Conservation (phyloP, 2,888 invertebrate species). For the Ornithoptera alexandrae region DNA sequence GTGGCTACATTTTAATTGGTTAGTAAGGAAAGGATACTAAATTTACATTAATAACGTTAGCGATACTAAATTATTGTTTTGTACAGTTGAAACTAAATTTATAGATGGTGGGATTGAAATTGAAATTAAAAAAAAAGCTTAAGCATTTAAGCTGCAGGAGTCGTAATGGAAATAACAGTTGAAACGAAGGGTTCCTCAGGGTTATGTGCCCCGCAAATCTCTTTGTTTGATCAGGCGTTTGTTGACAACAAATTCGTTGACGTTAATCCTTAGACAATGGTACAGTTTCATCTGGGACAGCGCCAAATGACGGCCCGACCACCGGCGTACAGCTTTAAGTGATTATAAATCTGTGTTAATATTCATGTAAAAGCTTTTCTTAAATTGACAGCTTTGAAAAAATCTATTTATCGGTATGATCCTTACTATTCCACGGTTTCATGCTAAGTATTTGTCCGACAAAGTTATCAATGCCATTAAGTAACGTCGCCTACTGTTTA, state of each 20-base stretch:
- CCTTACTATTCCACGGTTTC: background rate
- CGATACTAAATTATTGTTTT: background rate
- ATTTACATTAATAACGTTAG: conserved; percentile 55
- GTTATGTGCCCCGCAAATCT: conserved; percentile 61
- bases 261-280: conserved; percentile 77
- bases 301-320: conserved; percentile 53
- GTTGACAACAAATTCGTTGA: conserved; percentile 78
- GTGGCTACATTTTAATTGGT: conserved; percentile 68
- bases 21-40: conserved; percentile 68
- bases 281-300: conserved; percentile 61
- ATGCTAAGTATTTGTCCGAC: background rate
- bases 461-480: background rate
- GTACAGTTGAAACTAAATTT: background rate
- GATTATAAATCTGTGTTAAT: conserved; percentile 58
- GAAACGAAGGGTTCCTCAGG: conserved; percentile 58
- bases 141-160: conserved; percentile 60
- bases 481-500: too few relatives aligned
- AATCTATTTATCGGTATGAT: conserved; percentile 43
- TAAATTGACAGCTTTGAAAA: conserved; percentile 49
- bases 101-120: background rate
- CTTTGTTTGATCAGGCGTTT: conserved; percentile 78
- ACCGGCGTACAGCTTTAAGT: conserved; percentile 56
- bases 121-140: conserved; percentile 34
- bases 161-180: conserved; percentile 57
- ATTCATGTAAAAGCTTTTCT: conserved; percentile 64